These are phyloP conservation scores for Drosophila melanosoma DNA, from an alignment of 2,888 invertebrate genomes.

Conservation along the genomic window DNA sequence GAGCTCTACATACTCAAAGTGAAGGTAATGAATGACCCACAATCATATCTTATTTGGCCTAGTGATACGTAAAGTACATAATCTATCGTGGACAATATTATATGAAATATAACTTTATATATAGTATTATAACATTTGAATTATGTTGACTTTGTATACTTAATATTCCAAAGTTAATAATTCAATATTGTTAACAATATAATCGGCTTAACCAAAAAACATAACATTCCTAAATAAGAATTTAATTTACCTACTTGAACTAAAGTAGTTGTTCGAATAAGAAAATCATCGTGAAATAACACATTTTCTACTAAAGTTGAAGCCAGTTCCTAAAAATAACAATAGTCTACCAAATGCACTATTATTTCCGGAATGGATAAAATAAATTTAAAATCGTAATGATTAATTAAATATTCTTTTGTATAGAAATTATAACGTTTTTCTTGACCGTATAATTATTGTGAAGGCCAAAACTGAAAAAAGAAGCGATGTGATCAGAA, in stretches of 20 bases:
- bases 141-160: neutral
- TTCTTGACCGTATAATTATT: neutral
- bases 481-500: neutral
- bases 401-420: neutral
- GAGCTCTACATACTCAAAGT: conserved; percentile 93
- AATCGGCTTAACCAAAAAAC: neutral
- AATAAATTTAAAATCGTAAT: neutral
- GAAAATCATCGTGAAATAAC: neutral
- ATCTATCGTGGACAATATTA: conserved; percentile 3
- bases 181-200: neutral
- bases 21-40: conserved; percentile 87
- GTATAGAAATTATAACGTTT: neutral
- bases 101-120: neutral
- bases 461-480: neutral
- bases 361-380: neutral
- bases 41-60: conserved; percentile 25
- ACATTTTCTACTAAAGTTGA: neutral
- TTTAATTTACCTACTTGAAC: neutral
- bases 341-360: neutral
- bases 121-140: neutral
- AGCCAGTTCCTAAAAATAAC: neutral
- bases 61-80: conserved; percentile 9
- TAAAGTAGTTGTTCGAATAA: neutral
- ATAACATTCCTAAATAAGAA: neutral
- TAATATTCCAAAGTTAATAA: neutral